These are phyloP conservation scores for Pseudomugil tenellus DNA, from an alignment of 2,797 vertebrate species.

Conservation along the genomic window DNA sequence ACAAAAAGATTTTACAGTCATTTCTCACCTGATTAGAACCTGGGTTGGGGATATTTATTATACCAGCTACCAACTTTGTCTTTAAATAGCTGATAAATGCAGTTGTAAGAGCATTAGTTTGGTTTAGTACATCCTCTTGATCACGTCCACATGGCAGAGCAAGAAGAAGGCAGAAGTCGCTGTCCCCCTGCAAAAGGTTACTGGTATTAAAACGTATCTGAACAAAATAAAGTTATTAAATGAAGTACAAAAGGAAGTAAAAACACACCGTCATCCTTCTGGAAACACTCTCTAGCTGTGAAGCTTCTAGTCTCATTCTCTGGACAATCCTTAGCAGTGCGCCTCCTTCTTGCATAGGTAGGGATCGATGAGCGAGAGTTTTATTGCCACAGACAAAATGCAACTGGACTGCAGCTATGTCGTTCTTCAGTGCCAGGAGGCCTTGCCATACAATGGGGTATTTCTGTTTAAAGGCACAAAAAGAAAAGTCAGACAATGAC, in stretches of 20 bases:
- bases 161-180: constrained; percentile 95
- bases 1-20: background rate
- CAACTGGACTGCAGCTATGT: constrained; percentile 96
- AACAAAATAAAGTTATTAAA: background rate
- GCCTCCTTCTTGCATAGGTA: constrained; percentile 93
- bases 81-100: constrained; percentile 98
- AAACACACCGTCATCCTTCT: constrained; percentile 92
- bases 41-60: constrained; percentile 98
- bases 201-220: constrained; percentile 30
- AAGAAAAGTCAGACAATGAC: constrained; percentile 33
- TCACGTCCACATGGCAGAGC: constrained; percentile 96
- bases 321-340: constrained; percentile 94
- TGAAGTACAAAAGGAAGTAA: background rate
- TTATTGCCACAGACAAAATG: constrained; percentile 99
- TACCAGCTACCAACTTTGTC: constrained; percentile 96
- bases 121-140: constrained; percentile 96
- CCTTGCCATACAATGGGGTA: constrained; percentile 99
- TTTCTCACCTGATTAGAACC: constrained; percentile 94
- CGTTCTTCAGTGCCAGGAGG: constrained; percentile 95
- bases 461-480: constrained; percentile 83
- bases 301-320: constrained; percentile 96
- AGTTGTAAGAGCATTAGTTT: constrained; percentile 95
- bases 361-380: constrained; percentile 91
- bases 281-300: constrained; percentile 94
- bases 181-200: constrained; percentile 87